Base-by-base conservation (phyloP, 2,113 vertebrate species). In the Danionella cerebrum region DNA sequence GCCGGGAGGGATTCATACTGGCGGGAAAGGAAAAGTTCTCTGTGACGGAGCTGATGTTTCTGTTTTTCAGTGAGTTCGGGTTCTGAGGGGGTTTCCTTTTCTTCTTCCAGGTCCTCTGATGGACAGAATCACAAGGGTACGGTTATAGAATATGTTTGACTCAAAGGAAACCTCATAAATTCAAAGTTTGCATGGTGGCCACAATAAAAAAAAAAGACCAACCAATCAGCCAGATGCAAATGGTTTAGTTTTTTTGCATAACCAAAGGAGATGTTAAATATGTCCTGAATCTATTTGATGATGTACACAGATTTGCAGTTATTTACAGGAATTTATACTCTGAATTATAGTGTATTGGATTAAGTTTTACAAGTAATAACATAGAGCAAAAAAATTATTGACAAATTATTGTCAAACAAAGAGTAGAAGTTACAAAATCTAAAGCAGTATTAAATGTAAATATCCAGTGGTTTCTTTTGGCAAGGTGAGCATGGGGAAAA, bases 1-100 rank as follows among this genome's bases (percentile, higher is more conserved):
- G 95, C 95, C 0, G 95, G 95, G 58, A 97, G 89, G 48, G 95
- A 97, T 76, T 98, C 95, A 11, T 97, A 97, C 29, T 98, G 95
- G 31, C 95, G 92, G 2, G 95, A 98, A 67, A 98, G 84, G 78
- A 98, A 98, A 70, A 98, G 93, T 65, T 98, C 95, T 83, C 95
- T 89, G 79, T 98, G 95, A 69, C 95, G 93, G 79, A 98, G 80
- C 78, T 98, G 95, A 84, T 98, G 95, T 79, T 95, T 97, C 88
- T 98, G 95, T 86, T 98, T 98, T 80, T 98, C 95, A 66, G 89
- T 93, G 73, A 97, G 83, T n/a, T 98, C 95, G 22, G 90, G 79
- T 73, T 96, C 93, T 76, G 88, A 72, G 16, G 92, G 89, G 63
- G 67, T 91, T 85, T 95, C 94, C 82, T 90, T 94, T 82, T 98